phyloP scores from a whole-genome alignment of 2,888 invertebrate species.

The Oegoconia quadripuncta region DNA sequence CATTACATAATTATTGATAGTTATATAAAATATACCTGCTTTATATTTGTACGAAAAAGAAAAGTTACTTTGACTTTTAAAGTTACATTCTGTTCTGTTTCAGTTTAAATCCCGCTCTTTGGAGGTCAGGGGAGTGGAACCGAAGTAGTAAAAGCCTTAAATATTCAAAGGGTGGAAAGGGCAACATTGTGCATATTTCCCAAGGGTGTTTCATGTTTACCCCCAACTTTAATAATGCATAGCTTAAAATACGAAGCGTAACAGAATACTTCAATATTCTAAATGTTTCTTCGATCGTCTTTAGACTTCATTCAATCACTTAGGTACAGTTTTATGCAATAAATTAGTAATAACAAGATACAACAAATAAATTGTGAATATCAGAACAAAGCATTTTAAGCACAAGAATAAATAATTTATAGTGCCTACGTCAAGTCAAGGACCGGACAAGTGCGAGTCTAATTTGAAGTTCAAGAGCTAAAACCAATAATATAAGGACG shows the following conservation, averaged over 20 bases:
- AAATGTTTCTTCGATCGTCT: neutral
- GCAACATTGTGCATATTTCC: conserved; percentile 70
- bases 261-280: neutral
- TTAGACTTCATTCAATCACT: too few relatives aligned
- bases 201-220: conserved; percentile 46
- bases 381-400: too few relatives aligned
- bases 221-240: conserved; percentile 27
- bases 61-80: neutral
- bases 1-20: neutral
- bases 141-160: conserved; percentile 50
- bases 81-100: neutral
- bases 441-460: too few relatives aligned
- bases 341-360: too few relatives aligned
- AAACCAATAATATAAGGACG: too few relatives aligned
- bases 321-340: too few relatives aligned
- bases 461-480: too few relatives aligned
- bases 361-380: too few relatives aligned
- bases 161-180: conserved; percentile 77
- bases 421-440: too few relatives aligned
- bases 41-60: neutral
- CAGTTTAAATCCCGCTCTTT: conserved; percentile 1
- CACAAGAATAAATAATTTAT: too few relatives aligned
- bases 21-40: neutral
- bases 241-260: too few relatives aligned
- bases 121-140: conserved; percentile 17